Base-by-base conservation (phyloP, 2,113 vertebrate genomes). In the Phalacrocorax pelagicus region DNA sequence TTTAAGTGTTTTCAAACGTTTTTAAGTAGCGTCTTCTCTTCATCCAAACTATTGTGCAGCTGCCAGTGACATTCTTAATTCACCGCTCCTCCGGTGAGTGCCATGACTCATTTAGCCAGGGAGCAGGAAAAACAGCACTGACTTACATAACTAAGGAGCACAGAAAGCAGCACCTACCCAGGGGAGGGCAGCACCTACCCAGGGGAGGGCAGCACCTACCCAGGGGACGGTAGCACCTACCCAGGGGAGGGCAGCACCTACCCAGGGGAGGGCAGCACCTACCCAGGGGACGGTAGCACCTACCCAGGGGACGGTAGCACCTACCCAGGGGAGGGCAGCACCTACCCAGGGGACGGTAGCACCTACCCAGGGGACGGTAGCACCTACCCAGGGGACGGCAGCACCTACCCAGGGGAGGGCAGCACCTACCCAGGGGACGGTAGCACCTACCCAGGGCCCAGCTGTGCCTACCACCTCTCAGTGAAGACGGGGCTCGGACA, bases 1-100 rank as follows among this genome's bases (percentile, higher is more conserved):
- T 94, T 83, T 92, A 86, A 97, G 91, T 97, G 90, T 92, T 95
- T 94, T 95, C 93, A 80, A 96, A 94, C 10, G 42, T 62, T 84
- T 90, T 85, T 82, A 90, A 95, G 92, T 66, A 93, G 93, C 92
- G 75, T 94, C 93, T 82, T 88, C 96, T 95, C 94, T 77, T 88
- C 90, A 80, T 88, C 93, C 94, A 22, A 92, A 90, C 81, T 6
- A 91, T 90, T 94, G 94, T 95, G 92, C 93, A 82, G 85, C 93
- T 96, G 96, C 92, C 85, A 90, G 92, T 46, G 90, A 80, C 73
- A 77, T 85, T 40, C 92, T 54, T 62, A 26, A 21, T 70, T 5
- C 27, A 2, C 62, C 2, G 32, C 88, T 93, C 40, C 84, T 58
- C 27, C 49, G 10, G 73, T 1, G 36, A 80, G 82, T 16, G 32